These are phyloP conservation scores for Polydrusus pterygomalis DNA, from an alignment of 2,888 invertebrate species.

Conservation along the genomic window DNA sequence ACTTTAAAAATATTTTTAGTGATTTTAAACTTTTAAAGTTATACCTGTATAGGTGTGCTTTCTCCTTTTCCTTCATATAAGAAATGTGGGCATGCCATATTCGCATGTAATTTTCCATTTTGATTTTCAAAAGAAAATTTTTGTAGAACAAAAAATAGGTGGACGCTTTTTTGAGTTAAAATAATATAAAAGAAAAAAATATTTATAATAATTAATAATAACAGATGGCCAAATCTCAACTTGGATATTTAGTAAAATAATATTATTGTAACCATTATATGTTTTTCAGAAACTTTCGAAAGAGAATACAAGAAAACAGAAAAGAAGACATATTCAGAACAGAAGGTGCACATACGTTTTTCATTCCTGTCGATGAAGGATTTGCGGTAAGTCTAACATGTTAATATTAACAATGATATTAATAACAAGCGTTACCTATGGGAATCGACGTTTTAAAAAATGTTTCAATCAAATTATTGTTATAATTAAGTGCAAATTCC, in stretches of 20 bases:
- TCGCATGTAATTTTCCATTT: neutral
- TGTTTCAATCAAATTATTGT: no score
- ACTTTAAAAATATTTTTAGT: conserved; percentile 17
- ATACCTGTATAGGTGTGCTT: neutral
- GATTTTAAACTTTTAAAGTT: conserved; percentile 11
- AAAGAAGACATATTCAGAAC: conserved; percentile 85
- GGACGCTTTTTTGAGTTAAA: no score
- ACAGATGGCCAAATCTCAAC: no score
- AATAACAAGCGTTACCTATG: no score
- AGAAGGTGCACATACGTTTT: conserved; percentile 89
- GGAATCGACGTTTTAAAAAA: no score
- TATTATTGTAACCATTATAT: neutral
- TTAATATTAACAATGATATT: no score
- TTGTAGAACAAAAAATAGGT: no score
- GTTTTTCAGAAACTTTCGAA: conserved; percentile 80
- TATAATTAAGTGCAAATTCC: no score
- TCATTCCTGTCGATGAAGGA: conserved; percentile 93
- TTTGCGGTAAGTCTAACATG: conserved; percentile 79
- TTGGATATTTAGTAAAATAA: no score
- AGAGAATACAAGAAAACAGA: conserved; percentile 80
- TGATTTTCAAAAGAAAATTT: conserved; percentile 1
- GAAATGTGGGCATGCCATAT: neutral
- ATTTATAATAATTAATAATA: no score
- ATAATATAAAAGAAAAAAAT: no score
- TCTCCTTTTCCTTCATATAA: neutral